Evolutionary conservation across 2,888 invertebrate species (phyloP), one percentile per base, ranked within the genome.

Genomic region (Drosophila algonquin): DNA sequence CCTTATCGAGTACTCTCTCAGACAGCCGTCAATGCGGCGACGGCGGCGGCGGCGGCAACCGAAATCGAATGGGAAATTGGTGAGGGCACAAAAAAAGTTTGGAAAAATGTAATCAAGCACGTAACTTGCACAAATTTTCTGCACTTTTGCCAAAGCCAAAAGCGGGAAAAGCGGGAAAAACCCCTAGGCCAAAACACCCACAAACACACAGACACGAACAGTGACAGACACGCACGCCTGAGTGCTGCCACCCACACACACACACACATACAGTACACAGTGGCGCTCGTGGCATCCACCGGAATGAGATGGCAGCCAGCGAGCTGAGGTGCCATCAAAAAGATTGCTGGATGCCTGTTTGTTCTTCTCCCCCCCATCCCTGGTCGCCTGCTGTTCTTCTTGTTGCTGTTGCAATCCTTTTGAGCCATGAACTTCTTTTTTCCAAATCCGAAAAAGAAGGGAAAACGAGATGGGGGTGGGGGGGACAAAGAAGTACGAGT

Each of bases 111-210:
- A 85, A 87, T 85, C 85, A 87, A 87, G 85, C 85, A 85, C 85
- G 87, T 85, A 85, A 85, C 85, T 82, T 85, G 87, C 82, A 79
- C 80, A 85, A 85, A 85, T 87, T 84, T 85, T 85, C 87, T 81
- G 80, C 85, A 80, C 85, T 87, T 79, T 87, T 82, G 76, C 74
- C 83, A 55, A 83, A 80, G 70, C 72, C 75, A 71, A 75, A 73
- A 77, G 52, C 68, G 72, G 68, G 45, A 74, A 74, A 73, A 73
- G 64, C 77, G 72, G 68, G 48, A 74, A 74, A 73, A 73, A 61
- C 78, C 85, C 77, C 59, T 75, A 77, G 81, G 81, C 81, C 71
- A 75, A 32, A 53, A 60, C 46, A 44, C 75, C 55, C 55, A 74
- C 56, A 67, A 44, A 62, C 51, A 64, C 59, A 21, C 24, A 56